Evolutionary conservation across 2,888 invertebrate species (phyloP), one percentile per base, ranked within the genome.

Genomic region (Scaptomyza caliginosa): DNA sequence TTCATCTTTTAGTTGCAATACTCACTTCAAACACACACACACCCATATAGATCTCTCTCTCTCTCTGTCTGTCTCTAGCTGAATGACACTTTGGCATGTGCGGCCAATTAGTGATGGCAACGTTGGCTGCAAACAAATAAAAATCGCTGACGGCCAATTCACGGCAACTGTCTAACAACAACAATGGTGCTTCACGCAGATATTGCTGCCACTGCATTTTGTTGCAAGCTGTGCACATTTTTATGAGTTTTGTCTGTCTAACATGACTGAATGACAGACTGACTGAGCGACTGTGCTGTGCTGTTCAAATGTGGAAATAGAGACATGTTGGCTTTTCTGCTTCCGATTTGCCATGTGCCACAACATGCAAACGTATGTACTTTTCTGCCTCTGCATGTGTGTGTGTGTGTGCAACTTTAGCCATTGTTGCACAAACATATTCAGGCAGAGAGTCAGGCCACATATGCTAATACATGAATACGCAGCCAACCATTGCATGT

Each of bases 281-380:
- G 79, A 67, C 81, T 38, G 38, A 36, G n/a, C 59, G 42, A 16
- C 16, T 43, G 24, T 78, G 67, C 50, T 55, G 23, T 68, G 70
- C 64, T 81, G 70, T 66, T 81, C 64, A 71, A 65, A 84, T 84
- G 82, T 52, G 69, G 88, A 82, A 82, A 82, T 82, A 85, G 83
- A 82, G 88, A 82, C 83, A 86, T 82, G 82, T 87, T 82, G 86
- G 88, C 69, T 82, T 82, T 86, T 59, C 84, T 64, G 74, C 80
- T 77, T 86, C 72, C 80, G 88, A 79, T 79, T 83, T 60, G 74
- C 65, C 72, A 79, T 58, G 50, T 59, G 52, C 43, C 54, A 75
- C 65, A 69, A 43, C 60, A 56, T 52, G 24, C 51, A 69, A 8
- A 28, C 39, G 26, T 23, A 30, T 48, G 28, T 40, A 56, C 16